Evolutionary conservation across 92 coral and sea anemone genomes (phyloP).

Genomic region (Parazoanthus swiftii): DNA sequence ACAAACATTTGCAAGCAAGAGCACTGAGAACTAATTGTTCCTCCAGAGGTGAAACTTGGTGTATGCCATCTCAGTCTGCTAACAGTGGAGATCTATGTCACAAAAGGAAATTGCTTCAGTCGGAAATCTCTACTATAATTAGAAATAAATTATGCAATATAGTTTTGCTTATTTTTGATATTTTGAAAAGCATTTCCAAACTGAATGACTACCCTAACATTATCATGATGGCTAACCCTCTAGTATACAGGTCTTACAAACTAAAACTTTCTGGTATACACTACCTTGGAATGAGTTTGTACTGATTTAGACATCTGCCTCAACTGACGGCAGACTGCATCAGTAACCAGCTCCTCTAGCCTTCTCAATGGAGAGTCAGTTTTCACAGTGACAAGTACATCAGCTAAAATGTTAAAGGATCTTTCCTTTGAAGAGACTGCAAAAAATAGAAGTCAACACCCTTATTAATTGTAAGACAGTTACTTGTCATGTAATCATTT

Average conservation of each 20-base stretch:
- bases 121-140: too few relatives aligned
- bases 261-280: neutral
- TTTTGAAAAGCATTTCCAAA: too few relatives aligned
- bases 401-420: conserved; percentile 11
- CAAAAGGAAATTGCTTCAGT: too few relatives aligned
- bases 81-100: too few relatives aligned
- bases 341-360: neutral
- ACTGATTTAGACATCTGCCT: conserved; percentile 30
- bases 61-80: neutral
- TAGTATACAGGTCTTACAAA: too few relatives aligned
- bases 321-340: conserved; percentile 28
- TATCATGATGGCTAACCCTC: too few relatives aligned
- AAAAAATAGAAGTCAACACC: neutral
- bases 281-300: conserved; percentile 27
- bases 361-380: neutral
- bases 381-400: conserved; percentile 29
- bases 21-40: neutral
- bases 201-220: too few relatives aligned
- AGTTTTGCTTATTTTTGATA: too few relatives aligned
- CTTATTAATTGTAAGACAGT: neutral
- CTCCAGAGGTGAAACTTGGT: neutral
- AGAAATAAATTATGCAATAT: too few relatives aligned
- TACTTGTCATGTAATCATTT: neutral
- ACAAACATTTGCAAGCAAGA: neutral
- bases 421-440: conserved; percentile 25